Base-by-base conservation (phyloP, 2,797 vertebrate genomes). In the Tiaroga cobitis region DNA sequence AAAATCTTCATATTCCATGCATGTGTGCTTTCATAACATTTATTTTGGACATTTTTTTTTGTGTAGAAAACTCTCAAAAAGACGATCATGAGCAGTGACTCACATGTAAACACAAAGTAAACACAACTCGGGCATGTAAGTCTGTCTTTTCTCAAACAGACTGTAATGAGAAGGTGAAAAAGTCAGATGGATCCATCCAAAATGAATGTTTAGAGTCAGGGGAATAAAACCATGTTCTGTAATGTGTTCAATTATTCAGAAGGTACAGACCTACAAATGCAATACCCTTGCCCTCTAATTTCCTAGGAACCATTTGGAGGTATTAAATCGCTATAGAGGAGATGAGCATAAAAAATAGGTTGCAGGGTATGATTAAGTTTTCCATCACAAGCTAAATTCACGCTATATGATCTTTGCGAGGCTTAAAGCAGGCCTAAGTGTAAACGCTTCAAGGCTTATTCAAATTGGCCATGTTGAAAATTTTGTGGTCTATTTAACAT, bases 101-200 rank as follows among this genome's bases (percentile, higher is more conserved):
- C 83, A 80, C 69, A 84, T 81, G 59, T 75, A 85, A 86, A 83
- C 80, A 81, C 79, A 63, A 39, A 54, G 21, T 73, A 73, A 65
- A 34, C 10, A 41, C 43, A 79, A 74, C 65, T 26, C 24, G 11
- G 18, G 24, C 78, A 67, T 78, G 39, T 43, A 24, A 19, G 43
- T 34, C 83, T 87, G 81, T 74, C 59, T 82, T 86, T 85, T 67
- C 67, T 81, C 63, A 59, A 54, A 51, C 54, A 78, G n/a, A 43
- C 9, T 80, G n/a, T 85, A 84, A 82, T 76, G 63, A 46, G 29
- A 80, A 69, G 84, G 72, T 85, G 24, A 86, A 86, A 83, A 83
- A 51, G 82, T 82, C 41, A 80, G 72, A 70, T 34, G 65, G 49
- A 59, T 65, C 34, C 68, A 51, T 89, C 26, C 74, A 43, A 74